These are phyloP conservation scores for Rotaria macrura DNA, from an alignment of 2,888 invertebrate genomes.

Conservation along the genomic window DNA sequence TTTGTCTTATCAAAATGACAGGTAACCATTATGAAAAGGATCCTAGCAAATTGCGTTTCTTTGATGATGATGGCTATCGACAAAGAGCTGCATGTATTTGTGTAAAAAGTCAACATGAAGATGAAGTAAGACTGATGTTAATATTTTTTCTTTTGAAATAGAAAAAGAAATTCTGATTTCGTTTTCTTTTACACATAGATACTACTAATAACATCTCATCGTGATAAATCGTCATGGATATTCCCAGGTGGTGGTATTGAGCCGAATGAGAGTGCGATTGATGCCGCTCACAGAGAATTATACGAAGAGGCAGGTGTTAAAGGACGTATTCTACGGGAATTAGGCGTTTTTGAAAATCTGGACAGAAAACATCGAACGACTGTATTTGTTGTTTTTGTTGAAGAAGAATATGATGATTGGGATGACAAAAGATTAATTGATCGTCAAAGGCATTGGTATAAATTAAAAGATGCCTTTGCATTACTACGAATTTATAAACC, in stretches of 20 bases:
- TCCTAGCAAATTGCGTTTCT: not conserved
- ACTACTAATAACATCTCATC: conserved; percentile 78
- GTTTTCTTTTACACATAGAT: conserved; percentile 58
- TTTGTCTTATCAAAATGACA: not conserved
- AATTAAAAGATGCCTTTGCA: not conserved
- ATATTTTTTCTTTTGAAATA: not conserved
- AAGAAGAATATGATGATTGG: conserved; percentile 84
- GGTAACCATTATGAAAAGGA: not conserved
- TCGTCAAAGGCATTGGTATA: not conserved
- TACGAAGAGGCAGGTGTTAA: conserved; percentile 89
- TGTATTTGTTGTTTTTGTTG: conserved; percentile 83
- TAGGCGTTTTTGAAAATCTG: conserved; percentile 87
- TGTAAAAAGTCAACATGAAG: conserved; percentile 73
- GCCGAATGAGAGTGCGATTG: conserved; percentile 72
- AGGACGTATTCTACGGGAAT: conserved; percentile 73
- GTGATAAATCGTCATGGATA: conserved; percentile 81
- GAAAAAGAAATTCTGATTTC: not conserved
- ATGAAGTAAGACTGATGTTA: conserved; percentile 62
- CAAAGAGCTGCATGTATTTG: conserved; percentile 89
- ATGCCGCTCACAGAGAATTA: conserved; percentile 82
- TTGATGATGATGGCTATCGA: conserved; percentile 81
- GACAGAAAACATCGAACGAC: conserved; percentile 86
- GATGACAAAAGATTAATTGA: conserved; percentile 57
- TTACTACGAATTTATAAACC: not conserved
- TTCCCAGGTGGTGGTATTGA: conserved; percentile 94